Percentiles rank a stretch among this genome's conserved stretches.
Conservation (phyloP, 2,113 vertebrate species). For the Aleadryas rufinucha region DNA sequence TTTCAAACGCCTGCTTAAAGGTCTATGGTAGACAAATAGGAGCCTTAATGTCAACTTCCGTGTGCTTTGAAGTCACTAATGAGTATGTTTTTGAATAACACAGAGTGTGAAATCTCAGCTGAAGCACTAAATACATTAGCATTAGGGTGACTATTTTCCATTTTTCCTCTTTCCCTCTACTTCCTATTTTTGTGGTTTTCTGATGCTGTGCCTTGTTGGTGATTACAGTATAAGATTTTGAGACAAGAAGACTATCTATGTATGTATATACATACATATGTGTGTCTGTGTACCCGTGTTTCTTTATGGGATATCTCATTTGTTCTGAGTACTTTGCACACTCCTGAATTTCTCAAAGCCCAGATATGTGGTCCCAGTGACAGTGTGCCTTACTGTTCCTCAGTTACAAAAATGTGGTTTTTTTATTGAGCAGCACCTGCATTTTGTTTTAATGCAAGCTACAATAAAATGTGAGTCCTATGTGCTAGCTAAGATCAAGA, state of each 20-base stretch:
- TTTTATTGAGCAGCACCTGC: background rate
- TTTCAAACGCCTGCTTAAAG: background rate
- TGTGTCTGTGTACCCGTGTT: background rate
- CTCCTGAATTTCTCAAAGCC: background rate
- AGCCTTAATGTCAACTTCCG: slow-evolving; percentile 46
- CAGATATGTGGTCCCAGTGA: background rate
- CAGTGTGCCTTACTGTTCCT: background rate
- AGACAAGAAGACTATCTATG: background rate
- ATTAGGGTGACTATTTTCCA: background rate
- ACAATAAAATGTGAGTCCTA: background rate
- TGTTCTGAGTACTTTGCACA: background rate
- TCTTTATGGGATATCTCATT: background rate
- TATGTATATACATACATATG: background rate
- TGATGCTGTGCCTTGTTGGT: background rate
- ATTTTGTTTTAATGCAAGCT: background rate
- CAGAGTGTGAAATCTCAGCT: slow-evolving; percentile 29
- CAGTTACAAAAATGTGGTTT: background rate
- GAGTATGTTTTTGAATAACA: slow-evolving; percentile 47
- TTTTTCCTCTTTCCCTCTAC: slow-evolving; percentile 11
- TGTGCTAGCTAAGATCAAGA: background rate
- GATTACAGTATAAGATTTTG: background rate
- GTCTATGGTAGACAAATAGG: slow-evolving; percentile 12
- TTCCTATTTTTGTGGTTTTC: slow-evolving; percentile 34
- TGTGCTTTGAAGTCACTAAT: slow-evolving; percentile 58
- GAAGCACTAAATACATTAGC: slow-evolving; percentile 1